These are phyloP conservation scores for Molorchus minor DNA, from an alignment of 2,888 invertebrate genomes.

Conservation along the genomic window DNA sequence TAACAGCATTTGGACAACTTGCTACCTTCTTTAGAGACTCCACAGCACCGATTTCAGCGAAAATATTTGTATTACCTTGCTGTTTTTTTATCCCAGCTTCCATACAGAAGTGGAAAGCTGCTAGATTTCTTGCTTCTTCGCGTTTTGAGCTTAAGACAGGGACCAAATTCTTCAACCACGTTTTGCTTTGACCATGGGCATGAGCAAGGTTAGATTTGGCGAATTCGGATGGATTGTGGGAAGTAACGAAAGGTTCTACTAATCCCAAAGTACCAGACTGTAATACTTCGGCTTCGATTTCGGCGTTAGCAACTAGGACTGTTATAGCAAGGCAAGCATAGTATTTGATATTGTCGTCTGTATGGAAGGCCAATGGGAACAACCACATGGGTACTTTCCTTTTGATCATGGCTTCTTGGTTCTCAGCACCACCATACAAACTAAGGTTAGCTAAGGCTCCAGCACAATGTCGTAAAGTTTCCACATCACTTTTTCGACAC, in stretches of 20 bases:
- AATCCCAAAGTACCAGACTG: slow-evolving; percentile 96
- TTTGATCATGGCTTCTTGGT: slow-evolving; percentile 97
- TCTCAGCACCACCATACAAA: slow-evolving; percentile 95
- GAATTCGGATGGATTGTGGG: slow-evolving; percentile 95
- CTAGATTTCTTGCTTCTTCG: slow-evolving; percentile 95
- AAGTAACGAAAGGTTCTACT: slow-evolving; percentile 95
- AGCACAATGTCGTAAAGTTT: slow-evolving; percentile 94
- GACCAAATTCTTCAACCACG: slow-evolving; percentile 92
- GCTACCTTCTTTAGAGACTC: slow-evolving; percentile 96
- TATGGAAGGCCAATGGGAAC: slow-evolving; percentile 95
- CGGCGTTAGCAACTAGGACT: slow-evolving; percentile 95
- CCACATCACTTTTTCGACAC: slow-evolving; percentile 91
- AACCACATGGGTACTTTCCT: slow-evolving; percentile 95
- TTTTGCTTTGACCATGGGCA: slow-evolving; percentile 95
- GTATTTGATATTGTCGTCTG: slow-evolving; percentile 97
- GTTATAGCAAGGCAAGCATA: slow-evolving; percentile 98
- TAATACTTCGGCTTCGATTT: slow-evolving; percentile 95
- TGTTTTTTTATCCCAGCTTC: slow-evolving; percentile 97
- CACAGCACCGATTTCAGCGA: slow-evolving; percentile 93
- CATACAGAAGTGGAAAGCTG: slow-evolving; percentile 99
- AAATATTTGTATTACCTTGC: slow-evolving; percentile 90
- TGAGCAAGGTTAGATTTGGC: slow-evolving; percentile 91
- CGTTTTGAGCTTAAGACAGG: slow-evolving; percentile 94
- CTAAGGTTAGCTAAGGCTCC: slow-evolving; percentile 96
- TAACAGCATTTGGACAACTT: slow-evolving; percentile 96